These are phyloP conservation scores for Calephelis virginiensis DNA, from an alignment of 1,140 invertebrate genomes.

Conservation along the genomic window DNA sequence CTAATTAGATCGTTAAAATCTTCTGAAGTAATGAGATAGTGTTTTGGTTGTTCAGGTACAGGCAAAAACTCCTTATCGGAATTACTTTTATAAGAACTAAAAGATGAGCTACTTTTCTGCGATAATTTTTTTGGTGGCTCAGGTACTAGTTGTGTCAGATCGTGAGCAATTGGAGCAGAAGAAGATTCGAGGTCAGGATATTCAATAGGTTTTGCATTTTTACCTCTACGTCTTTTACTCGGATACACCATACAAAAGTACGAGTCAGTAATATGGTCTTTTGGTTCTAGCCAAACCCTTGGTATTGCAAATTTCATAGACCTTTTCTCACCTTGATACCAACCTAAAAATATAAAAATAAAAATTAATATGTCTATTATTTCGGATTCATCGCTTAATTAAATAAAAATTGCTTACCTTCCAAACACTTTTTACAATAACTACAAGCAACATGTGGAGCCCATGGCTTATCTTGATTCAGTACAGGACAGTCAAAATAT, in stretches of 20 bases:
- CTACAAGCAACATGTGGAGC: conserved; percentile 33
- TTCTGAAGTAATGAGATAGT: conserved; percentile 37
- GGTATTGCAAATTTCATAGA: conserved; percentile 36
- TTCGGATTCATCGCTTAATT: conserved; percentile 29
- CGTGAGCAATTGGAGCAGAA: conserved; percentile 30
- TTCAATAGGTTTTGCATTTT: conserved; percentile 34
- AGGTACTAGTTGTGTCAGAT: conserved; percentile 27
- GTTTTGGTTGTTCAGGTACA: conserved; percentile 33
- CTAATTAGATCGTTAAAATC: conserved; percentile 33
- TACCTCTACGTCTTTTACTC: conserved; percentile 33
- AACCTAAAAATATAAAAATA: conserved; percentile 27
- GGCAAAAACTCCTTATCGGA: conserved; percentile 30
- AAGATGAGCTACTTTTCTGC: conserved; percentile 24
- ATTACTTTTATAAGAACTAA: conserved; percentile 31
- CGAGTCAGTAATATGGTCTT: conserved; percentile 31
- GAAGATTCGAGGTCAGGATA: conserved; percentile 35
- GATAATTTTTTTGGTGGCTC: conserved; percentile 22
- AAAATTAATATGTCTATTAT: conserved; percentile 32
- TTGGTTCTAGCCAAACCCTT: conserved; percentile 32
- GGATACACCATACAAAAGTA: conserved; percentile 38
- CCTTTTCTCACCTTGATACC: conserved; percentile 32
- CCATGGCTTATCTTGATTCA: conserved; percentile 35
- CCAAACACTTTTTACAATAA: conserved; percentile 35
- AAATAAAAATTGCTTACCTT: conserved; percentile 36
- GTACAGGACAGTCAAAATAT: conserved; percentile 29